Base-by-base conservation (phyloP, 2,797 vertebrate genomes). In the Mastacembelus armatus region DNA sequence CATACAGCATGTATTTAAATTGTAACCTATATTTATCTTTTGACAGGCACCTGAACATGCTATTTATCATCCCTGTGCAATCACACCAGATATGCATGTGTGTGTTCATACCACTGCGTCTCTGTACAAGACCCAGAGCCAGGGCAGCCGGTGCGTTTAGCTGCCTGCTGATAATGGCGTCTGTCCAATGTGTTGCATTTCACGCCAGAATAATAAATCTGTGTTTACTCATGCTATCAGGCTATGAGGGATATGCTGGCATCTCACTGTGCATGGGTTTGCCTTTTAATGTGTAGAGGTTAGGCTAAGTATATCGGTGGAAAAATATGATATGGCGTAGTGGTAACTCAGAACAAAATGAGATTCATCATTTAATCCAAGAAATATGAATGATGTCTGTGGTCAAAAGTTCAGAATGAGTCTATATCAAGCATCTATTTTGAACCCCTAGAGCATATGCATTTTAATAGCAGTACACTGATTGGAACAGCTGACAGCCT, bases 101-200 rank as follows among this genome's bases (percentile, higher is more conserved):
- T n/a, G n/a, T n/a, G n/a, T n/a, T n/a, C n/a, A n/a, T n/a, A 32
- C 11, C 47, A 43, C 12, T 58, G 0, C 68, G 30, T 63, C 12
- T 67, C 27, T 32, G 61, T 22, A 10, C 8, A n/a, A 19, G 16
- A 38, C 47, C 11, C 43, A 42, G 27, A 64, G 32, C 77, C 15
- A 4, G 30, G 60, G 50, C 81, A 82, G 81, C 63, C 78, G 76
- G 83, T 44, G 73, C 57, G 64, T 85, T 89, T 78, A 85, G 76
- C 77, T n/a, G 52, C 84, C 68, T 71, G 83, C 66, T 80, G 83
- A 70, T 64, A 10, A 36, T 84, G 80, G 88, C 74, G 4, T 43
- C 60, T 42, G 39, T 82, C 78, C 89, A 85, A n/a, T 7, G 36
- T 38, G 39, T 10, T 7, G 58, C 1, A 19, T 35, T 66, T 45